These are phyloP conservation scores for Uropetala carovei DNA, from an alignment of 2,888 invertebrate genomes.

Conservation along the genomic window DNA sequence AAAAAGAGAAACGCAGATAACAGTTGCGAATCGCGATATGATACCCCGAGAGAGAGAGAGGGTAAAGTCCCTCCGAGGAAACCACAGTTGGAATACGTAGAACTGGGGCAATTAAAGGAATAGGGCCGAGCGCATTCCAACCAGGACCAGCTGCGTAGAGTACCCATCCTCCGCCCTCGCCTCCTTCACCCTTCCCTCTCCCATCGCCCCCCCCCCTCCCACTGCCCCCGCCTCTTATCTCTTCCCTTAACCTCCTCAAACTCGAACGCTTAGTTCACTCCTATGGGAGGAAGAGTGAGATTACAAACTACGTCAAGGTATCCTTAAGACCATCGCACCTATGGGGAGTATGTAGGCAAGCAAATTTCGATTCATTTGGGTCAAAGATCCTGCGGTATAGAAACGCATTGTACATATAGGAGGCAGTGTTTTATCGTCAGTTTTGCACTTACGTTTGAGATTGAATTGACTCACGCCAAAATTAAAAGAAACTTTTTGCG, in stretches of 20 bases:
- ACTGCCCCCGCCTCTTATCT: neutral
- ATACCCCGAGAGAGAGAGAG: neutral
- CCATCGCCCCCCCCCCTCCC: neutral
- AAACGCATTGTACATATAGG: too few relatives aligned
- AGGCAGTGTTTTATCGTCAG: too few relatives aligned
- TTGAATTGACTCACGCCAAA: too few relatives aligned
- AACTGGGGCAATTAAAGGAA: slow-evolving; percentile 13
- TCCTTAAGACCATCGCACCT: too few relatives aligned
- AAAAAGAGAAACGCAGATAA: neutral
- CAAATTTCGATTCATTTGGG: too few relatives aligned
- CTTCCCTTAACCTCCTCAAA: neutral
- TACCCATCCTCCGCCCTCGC: neutral
- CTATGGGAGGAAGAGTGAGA: neutral
- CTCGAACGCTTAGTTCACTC: too few relatives aligned
- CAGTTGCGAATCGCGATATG: slow-evolving; percentile 13
- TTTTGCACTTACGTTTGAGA: too few relatives aligned
- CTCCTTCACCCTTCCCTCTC: neutral
- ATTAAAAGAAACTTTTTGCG: too few relatives aligned
- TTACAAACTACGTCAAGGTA: neutral
- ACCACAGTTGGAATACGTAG: neutral
- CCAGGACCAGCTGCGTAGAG: slow-evolving; percentile 10
- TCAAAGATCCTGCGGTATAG: too few relatives aligned
- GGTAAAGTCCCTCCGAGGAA: neutral
- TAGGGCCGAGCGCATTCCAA: neutral
- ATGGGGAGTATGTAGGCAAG: too few relatives aligned